phyloP scores from a whole-genome alignment of 2,113 vertebrate species.

The Sapayoa aenigma region DNA sequence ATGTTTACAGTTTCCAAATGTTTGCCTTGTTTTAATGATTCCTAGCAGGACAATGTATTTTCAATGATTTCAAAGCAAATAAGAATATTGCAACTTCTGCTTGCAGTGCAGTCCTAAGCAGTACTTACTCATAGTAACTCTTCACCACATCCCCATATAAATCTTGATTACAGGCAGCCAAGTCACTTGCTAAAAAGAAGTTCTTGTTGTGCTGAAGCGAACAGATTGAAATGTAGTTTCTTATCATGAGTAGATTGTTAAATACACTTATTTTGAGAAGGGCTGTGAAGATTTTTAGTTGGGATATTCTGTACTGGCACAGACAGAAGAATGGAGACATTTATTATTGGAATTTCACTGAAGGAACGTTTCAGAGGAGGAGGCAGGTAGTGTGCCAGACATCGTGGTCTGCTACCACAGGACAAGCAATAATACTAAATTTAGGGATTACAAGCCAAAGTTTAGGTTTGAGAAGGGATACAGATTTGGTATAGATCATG shows the following conservation, averaged over 20 bases:
- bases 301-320: background rate
- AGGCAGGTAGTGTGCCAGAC: background rate
- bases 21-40: background rate
- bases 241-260: background rate
- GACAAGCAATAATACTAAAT: background rate
- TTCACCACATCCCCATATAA: fast-evolving
- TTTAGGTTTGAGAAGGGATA: background rate
- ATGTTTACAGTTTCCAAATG: background rate
- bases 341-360: background rate
- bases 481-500: fast-evolving
- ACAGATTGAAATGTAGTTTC: background rate
- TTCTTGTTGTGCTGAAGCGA: background rate
- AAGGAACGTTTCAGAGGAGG: background rate
- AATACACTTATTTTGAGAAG: background rate
- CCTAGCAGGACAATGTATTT: background rate
- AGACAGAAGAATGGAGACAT: background rate
- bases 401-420: fast-evolving
- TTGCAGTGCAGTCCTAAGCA: background rate
- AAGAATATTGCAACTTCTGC: background rate
- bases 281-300: background rate
- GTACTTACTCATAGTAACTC: background rate
- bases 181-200: background rate
- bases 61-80: background rate
- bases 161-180: background rate
- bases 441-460: background rate